phyloP scores from a whole-genome alignment of 1,140 invertebrate species.

The Pinna nobilis region DNA sequence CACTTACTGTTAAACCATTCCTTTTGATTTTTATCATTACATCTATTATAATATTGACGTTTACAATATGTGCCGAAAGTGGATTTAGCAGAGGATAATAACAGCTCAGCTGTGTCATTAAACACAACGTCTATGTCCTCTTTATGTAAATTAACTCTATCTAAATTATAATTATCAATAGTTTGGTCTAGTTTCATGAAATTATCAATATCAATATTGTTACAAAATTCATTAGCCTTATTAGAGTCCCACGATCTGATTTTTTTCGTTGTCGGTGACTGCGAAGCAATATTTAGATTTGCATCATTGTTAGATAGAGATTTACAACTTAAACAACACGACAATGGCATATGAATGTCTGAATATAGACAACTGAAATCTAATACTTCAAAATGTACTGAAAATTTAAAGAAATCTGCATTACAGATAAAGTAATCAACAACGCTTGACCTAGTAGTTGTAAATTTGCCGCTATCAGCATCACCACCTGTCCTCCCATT shows the following conservation, averaged over 20 bases:
- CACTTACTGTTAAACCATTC: too few relatives aligned
- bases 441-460: conserved; percentile 12
- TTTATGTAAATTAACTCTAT: neutral
- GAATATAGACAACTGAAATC: conserved; percentile 8
- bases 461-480: neutral
- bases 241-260: neutral
- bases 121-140: neutral
- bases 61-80: neutral
- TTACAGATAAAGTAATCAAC: conserved; percentile 21
- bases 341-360: conserved; percentile 9
- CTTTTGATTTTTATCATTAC: too few relatives aligned
- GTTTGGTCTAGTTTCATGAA: neutral
- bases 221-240: neutral
- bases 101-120: neutral
- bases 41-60: too few relatives aligned
- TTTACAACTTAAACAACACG: neutral
- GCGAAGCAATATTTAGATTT: neutral
- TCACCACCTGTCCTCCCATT: conserved; percentile 6
- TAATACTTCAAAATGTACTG: neutral
- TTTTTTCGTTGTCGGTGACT: neutral
- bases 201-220: conserved; percentile 1
- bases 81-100: neutral
- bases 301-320: neutral
- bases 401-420: neutral
- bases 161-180: neutral